A percentile compares a stretch with the other conserved stretches of the same genome.
Conservation (phyloP, 1,140 invertebrate genomes). For the Ooceraea biroi region DNA sequence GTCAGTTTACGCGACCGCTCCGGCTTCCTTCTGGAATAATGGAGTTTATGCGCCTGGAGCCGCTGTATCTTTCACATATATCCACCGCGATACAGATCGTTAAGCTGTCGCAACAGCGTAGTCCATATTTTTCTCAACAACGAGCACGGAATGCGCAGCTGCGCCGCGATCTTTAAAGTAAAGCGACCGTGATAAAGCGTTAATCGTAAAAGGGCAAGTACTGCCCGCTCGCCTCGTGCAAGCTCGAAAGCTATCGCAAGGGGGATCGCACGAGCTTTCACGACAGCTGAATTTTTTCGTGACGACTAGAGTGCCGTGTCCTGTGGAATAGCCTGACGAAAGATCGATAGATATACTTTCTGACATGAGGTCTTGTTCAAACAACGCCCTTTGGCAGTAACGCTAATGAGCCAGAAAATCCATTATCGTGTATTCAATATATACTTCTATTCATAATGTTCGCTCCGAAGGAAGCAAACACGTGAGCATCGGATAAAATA, state of each 20-base stretch:
- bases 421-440: background rate
- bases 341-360: constrained; percentile 44
- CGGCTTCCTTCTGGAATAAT: background rate
- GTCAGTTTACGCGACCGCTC: background rate
- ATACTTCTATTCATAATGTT: constrained; percentile 16
- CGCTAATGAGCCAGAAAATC: constrained; percentile 37
- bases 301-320: constrained; percentile 15
- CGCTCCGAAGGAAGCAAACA: background rate
- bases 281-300: constrained; percentile 31
- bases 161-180: constrained; percentile 12
- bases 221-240: background rate
- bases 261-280: constrained; percentile 34
- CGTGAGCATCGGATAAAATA: background rate
- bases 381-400: constrained; percentile 3
- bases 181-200: constrained; percentile 6
- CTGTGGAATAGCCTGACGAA: constrained; percentile 1
- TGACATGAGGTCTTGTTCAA: constrained; percentile 23
- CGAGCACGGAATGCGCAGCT: constrained; percentile 18
- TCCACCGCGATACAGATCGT: constrained; percentile 6
- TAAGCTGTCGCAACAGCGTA: background rate
- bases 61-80: background rate
- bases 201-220: constrained; percentile 44
- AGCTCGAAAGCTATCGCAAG: constrained; percentile 21
- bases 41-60: background rate
- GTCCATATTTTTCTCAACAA: background rate